Base-by-base conservation (phyloP, 2,797 vertebrate genomes). In the Leontocebus nigricollis region DNA sequence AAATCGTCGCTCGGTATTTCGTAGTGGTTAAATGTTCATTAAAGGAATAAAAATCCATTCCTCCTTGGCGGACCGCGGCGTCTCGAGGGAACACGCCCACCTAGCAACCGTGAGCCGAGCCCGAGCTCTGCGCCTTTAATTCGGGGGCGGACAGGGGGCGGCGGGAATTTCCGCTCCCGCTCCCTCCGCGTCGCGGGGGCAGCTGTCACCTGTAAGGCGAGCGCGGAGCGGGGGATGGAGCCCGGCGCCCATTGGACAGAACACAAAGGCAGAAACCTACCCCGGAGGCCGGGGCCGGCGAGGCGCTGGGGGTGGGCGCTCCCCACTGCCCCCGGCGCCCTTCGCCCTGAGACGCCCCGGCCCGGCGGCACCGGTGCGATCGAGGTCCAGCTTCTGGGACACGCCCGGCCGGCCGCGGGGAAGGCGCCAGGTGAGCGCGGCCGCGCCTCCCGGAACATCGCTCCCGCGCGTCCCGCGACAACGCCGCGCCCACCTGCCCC, bases 161-260 rank as follows among this genome's bases (percentile, higher is more conserved):
- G 82, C 1, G 84, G 81, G 70, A 70, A 90, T 82, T 94, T 95
- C 97, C 86, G 59, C 93, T 91, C 91, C 33, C 4, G n/a, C 27
- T 70, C 86, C 73, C 79, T 73, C 50, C 8, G 67, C 90, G 14
- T 91, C 76, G 59, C 84, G 0, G 57, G 83, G 94, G 92, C 95
- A 46, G 92, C 95, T 75, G 95, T 95, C 97, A 98, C 98, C 98
- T 96, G 97, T 73, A 93, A 88, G 72, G 75, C 67, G 88, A 96
- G 95, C 93, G 13, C 93, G 41, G 48, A 44, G 52, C 91, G 59
- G 96, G 88, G 94, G 72, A 96, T 97, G 98, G 93, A 92, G 81
- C 94, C 93, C 12, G n/a, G 90, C 72, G 84, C 94, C 94, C 93
- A 75, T 55, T 84, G 98, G 87, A 70, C 52, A 20, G 76, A 33